Conservation (phyloP, 2,797 vertebrate genomes). For the Tiaroga cobitis region DNA sequence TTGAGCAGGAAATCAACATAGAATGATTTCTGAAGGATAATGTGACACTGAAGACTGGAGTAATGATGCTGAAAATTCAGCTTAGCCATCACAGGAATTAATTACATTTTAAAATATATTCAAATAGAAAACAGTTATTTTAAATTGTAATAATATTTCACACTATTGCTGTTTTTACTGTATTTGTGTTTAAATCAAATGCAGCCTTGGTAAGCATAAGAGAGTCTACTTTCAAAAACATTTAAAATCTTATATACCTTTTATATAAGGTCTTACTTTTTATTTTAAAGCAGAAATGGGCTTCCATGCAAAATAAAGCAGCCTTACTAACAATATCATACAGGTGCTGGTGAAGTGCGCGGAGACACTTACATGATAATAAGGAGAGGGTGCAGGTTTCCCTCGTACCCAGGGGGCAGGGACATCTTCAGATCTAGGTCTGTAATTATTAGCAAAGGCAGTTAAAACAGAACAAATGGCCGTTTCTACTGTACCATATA, state of each 20-base stretch:
- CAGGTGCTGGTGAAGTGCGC: background rate
- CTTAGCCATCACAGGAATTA: background rate
- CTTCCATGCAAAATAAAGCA: background rate
- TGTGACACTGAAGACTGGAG: background rate
- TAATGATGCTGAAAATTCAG: background rate
- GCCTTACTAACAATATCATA: background rate
- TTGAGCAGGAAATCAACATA: background rate
- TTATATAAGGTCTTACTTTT: background rate
- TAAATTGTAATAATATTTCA: background rate
- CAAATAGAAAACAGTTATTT: background rate
- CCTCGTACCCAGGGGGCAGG: slow-evolving; percentile 80
- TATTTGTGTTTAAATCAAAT: background rate
- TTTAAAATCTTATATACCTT: no score
- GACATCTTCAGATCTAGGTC: slow-evolving; percentile 83
- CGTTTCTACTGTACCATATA: background rate
- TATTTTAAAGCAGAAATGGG: background rate
- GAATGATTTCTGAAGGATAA: background rate
- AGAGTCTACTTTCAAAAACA: no score
- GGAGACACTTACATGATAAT: slow-evolving; percentile 80
- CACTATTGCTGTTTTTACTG: background rate
- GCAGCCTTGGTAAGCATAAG: background rate
- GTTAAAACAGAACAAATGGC: slow-evolving; percentile 28
- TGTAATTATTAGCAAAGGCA: slow-evolving; percentile 62
- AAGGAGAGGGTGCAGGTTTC: slow-evolving; percentile 80
- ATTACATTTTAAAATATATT: background rate